A percentile compares a stretch with the other conserved stretches of the same genome.
Evolutionary conservation across 1,140 invertebrate species (phyloP).

Genomic region (Drosophila subpulchrella): DNA sequence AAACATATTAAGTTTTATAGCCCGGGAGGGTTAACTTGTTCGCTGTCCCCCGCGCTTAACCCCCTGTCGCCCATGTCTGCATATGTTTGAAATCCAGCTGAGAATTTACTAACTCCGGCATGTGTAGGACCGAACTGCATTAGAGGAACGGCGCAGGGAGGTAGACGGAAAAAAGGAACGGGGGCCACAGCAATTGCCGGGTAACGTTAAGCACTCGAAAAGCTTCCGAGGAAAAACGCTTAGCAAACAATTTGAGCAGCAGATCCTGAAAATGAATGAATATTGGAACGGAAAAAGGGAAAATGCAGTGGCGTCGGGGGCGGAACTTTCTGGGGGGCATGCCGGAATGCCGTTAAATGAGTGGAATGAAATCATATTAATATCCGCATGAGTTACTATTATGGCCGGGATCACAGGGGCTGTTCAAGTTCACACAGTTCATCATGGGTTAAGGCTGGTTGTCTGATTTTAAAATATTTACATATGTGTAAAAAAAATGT

Average conservation of each 20-base stretch:
- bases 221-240: conserved; percentile 44
- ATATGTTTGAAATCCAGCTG: conserved; percentile 67
- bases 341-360: conserved; percentile 31
- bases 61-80: conserved; percentile 16
- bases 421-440: conserved; percentile 31
- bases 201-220: conserved; percentile 25
- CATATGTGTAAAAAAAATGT: no score
- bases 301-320: conserved; percentile 11
- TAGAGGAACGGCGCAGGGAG: conserved; percentile 27
- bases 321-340: background rate
- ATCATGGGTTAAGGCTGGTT: conserved; percentile 7
- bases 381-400: conserved; percentile 20
- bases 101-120: conserved; percentile 75
- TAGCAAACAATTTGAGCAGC: conserved; percentile 47
- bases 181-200: conserved; percentile 25
- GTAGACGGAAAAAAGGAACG: background rate
- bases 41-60: conserved; percentile 15
- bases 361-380: conserved; percentile 38
- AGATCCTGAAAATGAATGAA: conserved; percentile 31
- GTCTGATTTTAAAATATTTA: conserved; percentile 4
- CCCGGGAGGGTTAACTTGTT: conserved; percentile 71
- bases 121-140: conserved; percentile 56
- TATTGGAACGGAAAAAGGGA: conserved; percentile 8
- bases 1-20: conserved; percentile 83
- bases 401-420: conserved; percentile 12